Percentiles rank a stretch among this genome's conserved stretches.
These are phyloP conservation scores for Ciconia nigra DNA, from an alignment of 2,797 vertebrate genomes.

Conservation along the genomic window DNA sequence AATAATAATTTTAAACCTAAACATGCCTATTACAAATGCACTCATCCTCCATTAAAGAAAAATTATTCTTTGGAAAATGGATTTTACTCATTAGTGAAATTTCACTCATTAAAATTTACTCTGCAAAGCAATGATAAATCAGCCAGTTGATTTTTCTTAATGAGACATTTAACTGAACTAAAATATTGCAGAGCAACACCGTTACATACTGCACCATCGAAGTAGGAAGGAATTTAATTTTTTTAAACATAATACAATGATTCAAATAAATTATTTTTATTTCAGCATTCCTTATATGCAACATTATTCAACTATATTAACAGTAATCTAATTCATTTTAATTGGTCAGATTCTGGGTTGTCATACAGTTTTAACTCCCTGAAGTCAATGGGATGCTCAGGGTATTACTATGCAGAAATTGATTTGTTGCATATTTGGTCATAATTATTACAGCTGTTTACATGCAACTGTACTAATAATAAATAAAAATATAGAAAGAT, in stretches of 20 bases:
- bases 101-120: constrained; percentile 25
- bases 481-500: neutral
- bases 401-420: neutral
- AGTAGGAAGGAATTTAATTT: neutral
- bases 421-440: neutral
- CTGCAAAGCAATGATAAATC: neutral
- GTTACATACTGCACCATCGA: neutral
- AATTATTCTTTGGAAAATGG: neutral
- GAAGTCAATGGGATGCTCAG: neutral
- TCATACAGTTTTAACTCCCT: neutral
- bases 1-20: neutral
- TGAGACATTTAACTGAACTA: neutral
- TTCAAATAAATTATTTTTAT: neutral
- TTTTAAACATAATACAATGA: neutral
- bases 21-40: neutral
- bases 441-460: neutral
- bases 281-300: neutral
- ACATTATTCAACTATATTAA: neutral
- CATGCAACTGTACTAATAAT: neutral
- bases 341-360: neutral
- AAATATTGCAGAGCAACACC: neutral
- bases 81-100: constrained; percentile 3
- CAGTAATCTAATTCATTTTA: neutral
- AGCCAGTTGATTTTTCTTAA: neutral
- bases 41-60: neutral